Percentiles rank a stretch among this genome's conserved stretches.
These are phyloP conservation scores for Andrena camellia DNA, from an alignment of 2,888 invertebrate species.

Conservation along the genomic window DNA sequence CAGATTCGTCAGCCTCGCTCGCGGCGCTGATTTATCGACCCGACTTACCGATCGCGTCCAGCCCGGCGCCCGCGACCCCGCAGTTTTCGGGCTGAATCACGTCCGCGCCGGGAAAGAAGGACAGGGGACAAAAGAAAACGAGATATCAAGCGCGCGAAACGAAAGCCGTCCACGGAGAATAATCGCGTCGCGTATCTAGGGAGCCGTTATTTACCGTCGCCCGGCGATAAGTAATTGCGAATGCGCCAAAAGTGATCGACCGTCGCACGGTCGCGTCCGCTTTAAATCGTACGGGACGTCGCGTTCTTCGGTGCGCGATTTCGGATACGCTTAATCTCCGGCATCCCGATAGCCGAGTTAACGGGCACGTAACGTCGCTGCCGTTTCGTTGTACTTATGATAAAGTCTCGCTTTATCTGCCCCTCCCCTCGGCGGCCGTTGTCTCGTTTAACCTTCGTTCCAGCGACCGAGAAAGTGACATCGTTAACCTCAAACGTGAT, in stretches of 20 bases:
- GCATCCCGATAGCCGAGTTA: constrained; percentile 34
- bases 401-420: background rate
- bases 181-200: constrained; percentile 48
- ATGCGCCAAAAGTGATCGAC: constrained; percentile 51
- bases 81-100: constrained; percentile 12
- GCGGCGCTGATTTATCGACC: constrained; percentile 15
- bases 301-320: constrained; percentile 6
- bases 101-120: background rate
- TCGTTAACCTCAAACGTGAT: constrained; percentile 60
- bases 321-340: constrained; percentile 41
- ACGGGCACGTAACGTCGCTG: constrained; percentile 39
- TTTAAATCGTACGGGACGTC: constrained; percentile 44
- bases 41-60: background rate
- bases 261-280: constrained; percentile 19
- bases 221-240: constrained; percentile 50
- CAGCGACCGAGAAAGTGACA: constrained; percentile 51
- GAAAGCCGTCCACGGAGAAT: constrained; percentile 39
- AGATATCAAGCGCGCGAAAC: constrained; percentile 21
- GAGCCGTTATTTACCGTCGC: constrained; percentile 49
- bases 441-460: background rate
- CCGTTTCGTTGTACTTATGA: constrained; percentile 20
- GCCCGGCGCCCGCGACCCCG: background rate
- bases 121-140: constrained; percentile 1
- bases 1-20: background rate
- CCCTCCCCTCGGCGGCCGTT: too few species aligned